These are phyloP conservation scores for Bungarus multicinctus DNA, from an alignment of 2,113 vertebrate genomes.

Conservation along the genomic window DNA sequence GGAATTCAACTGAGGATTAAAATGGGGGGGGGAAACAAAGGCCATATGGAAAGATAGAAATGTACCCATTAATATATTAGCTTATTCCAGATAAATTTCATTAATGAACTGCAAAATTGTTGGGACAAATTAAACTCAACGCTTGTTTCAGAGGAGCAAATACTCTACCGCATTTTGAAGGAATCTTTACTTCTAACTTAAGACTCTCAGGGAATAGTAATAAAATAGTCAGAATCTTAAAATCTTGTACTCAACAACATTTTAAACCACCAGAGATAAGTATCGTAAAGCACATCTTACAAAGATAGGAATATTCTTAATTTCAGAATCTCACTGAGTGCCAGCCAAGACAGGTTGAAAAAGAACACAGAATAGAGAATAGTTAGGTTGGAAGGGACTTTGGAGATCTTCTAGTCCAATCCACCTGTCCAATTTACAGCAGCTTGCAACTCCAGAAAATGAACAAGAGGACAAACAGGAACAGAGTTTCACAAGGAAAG, in stretches of 20 bases:
- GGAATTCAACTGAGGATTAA: background rate
- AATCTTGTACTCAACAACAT: background rate
- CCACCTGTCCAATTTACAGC: no score
- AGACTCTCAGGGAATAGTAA: background rate
- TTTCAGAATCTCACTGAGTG: no score
- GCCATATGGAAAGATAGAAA: background rate
- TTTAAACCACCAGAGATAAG: background rate
- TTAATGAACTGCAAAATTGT: background rate
- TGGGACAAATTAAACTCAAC: background rate
- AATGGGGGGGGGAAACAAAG: background rate
- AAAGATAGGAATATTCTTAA: no score
- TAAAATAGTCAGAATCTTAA: background rate
- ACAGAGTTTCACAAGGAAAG: background rate
- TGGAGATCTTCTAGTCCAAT: no score
- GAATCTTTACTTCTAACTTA: background rate
- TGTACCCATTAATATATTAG: background rate
- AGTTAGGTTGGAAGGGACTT: no score
- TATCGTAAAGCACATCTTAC: background rate
- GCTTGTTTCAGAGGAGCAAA: background rate
- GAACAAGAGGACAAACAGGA: background rate
- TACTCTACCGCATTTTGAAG: no score
- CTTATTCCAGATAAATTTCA: background rate
- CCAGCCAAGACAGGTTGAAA: no score
- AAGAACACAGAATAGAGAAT: no score
- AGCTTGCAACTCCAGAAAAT: background rate